A percentile compares a stretch with the other conserved stretches of the same genome.
These are phyloP conservation scores for Myripristis jacobus DNA, from an alignment of 2,797 vertebrate genomes.

Conservation along the genomic window DNA sequence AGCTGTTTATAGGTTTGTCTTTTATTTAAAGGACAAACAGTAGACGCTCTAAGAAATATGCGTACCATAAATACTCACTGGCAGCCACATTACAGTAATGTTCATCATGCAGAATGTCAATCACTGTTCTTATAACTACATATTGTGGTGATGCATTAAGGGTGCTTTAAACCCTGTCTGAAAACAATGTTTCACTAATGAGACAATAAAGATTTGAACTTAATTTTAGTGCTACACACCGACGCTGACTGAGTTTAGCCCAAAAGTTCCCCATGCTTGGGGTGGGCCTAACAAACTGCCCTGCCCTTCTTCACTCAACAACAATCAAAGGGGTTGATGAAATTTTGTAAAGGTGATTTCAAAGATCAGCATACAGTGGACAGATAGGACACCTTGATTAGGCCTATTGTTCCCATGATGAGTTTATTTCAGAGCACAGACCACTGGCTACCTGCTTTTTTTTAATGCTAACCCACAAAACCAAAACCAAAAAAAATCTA, in stretches of 20 bases:
- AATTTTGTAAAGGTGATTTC: background rate
- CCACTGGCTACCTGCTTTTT: background rate
- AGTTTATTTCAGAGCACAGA: conserved; percentile 7
- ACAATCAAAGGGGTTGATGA: background rate
- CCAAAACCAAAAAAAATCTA: background rate
- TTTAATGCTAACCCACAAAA: conserved; percentile 3
- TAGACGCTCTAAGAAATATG: background rate
- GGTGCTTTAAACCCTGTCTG: too few relatives aligned
- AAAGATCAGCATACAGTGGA: background rate
- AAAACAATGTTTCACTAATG: too few relatives aligned
- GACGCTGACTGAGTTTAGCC: too few relatives aligned
- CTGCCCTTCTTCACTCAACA: background rate
- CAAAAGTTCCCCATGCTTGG: too few relatives aligned
- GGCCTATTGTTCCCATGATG: conserved; percentile 31
- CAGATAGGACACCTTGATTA: conserved; percentile 23
- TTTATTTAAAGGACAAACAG: conserved; percentile 4
- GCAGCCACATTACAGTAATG: too few relatives aligned
- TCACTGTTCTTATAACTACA: too few relatives aligned
- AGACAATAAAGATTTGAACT: too few relatives aligned
- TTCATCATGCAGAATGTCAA: too few relatives aligned
- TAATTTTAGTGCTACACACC: too few relatives aligned
- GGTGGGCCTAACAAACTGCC: background rate
- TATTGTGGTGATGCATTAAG: too few relatives aligned
- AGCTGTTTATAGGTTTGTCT: background rate
- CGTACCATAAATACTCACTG: background rate